A percentile compares a stretch with the other conserved stretches of the same genome.
These are phyloP conservation scores for Pediacus dermestoides DNA, from an alignment of 2,888 invertebrate genomes.

Conservation along the genomic window DNA sequence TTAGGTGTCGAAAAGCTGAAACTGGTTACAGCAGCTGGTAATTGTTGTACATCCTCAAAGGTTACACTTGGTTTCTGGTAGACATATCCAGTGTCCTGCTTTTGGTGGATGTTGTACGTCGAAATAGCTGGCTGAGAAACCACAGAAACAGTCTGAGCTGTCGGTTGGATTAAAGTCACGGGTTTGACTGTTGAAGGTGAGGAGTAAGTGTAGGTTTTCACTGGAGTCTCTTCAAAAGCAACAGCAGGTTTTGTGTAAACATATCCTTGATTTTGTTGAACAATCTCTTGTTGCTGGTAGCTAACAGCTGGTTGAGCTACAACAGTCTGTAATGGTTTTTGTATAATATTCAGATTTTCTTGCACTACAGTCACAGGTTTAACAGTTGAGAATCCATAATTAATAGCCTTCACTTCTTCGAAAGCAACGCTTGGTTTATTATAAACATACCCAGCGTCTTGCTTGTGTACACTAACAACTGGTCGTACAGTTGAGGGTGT, in stretches of 20 bases:
- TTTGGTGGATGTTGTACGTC: conserved; percentile 10
- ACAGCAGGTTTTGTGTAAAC: conserved; percentile 29
- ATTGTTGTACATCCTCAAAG: conserved; percentile 19
- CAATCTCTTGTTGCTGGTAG: neutral
- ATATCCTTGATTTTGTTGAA: conserved; percentile 34
- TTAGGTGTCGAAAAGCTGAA: conserved; percentile 9
- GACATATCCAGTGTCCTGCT: conserved; percentile 15
- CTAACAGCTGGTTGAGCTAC: neutral
- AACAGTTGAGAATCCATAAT: conserved; percentile 39
- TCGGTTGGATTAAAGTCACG: no score
- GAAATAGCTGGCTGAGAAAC: conserved; percentile 9
- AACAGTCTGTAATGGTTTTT: conserved; percentile 5
- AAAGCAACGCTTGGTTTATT: conserved; percentile 40
- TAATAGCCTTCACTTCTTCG: no score
- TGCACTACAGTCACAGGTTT: conserved; percentile 45
- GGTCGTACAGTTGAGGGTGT: no score
- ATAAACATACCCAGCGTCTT: conserved; percentile 44
- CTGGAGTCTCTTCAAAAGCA: conserved; percentile 10
- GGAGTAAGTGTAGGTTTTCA: conserved; percentile 5
- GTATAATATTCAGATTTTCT: conserved; percentile 7
- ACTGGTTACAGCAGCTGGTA: neutral
- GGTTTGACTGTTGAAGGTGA: conserved; percentile 2
- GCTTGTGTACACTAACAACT: conserved; percentile 1
- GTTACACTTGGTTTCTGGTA: conserved; percentile 22
- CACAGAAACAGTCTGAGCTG: conserved; percentile 2